These are phyloP conservation scores for Peromyscus leucopus DNA, from an alignment of 2,113 vertebrate genomes.

Conservation along the genomic window DNA sequence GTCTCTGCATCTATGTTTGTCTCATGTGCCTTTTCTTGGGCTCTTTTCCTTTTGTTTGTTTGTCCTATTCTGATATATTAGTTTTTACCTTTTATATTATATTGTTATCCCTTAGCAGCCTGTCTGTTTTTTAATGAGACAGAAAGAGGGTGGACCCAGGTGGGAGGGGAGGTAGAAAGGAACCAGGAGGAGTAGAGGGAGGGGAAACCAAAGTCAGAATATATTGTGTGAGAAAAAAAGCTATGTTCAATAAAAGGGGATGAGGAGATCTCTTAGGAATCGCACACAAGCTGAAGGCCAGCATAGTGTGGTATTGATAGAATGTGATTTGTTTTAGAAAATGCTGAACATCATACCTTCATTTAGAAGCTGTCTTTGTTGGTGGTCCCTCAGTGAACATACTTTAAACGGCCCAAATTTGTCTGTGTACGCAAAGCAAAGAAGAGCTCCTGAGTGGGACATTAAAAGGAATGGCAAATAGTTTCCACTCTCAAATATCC, in stretches of 20 bases:
- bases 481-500: background rate
- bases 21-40: background rate
- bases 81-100: background rate
- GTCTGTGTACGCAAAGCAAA: background rate
- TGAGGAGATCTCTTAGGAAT: background rate
- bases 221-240: background rate
- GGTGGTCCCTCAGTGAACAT: background rate
- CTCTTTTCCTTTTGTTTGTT: background rate
- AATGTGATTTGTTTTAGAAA: background rate
- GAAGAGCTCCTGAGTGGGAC: background rate
- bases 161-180: background rate
- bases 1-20: background rate
- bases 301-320: background rate
- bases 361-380: background rate
- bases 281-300: background rate
- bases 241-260: background rate
- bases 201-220: background rate
- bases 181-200: background rate
- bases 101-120: background rate
- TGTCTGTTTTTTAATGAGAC: background rate
- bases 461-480: background rate
- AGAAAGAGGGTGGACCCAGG: background rate
- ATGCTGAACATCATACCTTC: background rate
- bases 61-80: background rate
- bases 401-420: background rate